phyloP scores from a whole-genome alignment of 2,888 invertebrate species.

The Xanthia togata region DNA sequence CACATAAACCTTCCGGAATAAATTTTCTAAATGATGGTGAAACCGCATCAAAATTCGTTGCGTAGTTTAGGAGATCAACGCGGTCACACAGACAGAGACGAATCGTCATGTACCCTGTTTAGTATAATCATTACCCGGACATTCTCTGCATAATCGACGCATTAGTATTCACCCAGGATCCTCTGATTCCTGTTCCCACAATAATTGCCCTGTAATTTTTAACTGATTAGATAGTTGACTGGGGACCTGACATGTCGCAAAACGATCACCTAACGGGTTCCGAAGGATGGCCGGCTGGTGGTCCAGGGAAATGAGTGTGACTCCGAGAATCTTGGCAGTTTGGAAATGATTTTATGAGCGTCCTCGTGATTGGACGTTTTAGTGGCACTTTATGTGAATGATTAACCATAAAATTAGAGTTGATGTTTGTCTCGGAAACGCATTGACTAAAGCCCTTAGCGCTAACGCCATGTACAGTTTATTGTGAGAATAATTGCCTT shows the following conservation, averaged over 20 bases:
- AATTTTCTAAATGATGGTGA: too few relatives aligned
- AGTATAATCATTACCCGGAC: conserved; percentile 33
- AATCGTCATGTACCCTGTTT: conserved; percentile 20
- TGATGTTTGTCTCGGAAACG: conserved; percentile 21
- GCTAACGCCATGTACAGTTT: background rate
- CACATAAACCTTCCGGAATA: too few relatives aligned
- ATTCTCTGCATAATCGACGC: conserved; percentile 45
- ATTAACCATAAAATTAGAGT: conserved; percentile 38
- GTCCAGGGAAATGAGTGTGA: conserved; percentile 37
- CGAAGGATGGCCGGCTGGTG: conserved; percentile 25
- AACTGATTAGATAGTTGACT: conserved; percentile 44
- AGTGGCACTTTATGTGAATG: conserved; percentile 33
- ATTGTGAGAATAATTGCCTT: conserved; percentile 11
- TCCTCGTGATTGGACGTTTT: conserved; percentile 29
- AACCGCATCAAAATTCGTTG: too few relatives aligned
- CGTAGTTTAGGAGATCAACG: too few relatives aligned
- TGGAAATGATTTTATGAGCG: conserved; percentile 40
- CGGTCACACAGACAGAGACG: too few relatives aligned
- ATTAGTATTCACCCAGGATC: conserved; percentile 49
- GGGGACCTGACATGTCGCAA: conserved; percentile 22
- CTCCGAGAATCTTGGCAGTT: conserved; percentile 35
- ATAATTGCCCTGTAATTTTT: conserved; percentile 61
- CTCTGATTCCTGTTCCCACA: conserved; percentile 36
- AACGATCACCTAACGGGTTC: conserved; percentile 38
- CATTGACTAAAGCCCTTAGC: background rate